These are phyloP conservation scores for Drosophila longiperda DNA, from an alignment of 2,888 invertebrate species.

Conservation along the genomic window DNA sequence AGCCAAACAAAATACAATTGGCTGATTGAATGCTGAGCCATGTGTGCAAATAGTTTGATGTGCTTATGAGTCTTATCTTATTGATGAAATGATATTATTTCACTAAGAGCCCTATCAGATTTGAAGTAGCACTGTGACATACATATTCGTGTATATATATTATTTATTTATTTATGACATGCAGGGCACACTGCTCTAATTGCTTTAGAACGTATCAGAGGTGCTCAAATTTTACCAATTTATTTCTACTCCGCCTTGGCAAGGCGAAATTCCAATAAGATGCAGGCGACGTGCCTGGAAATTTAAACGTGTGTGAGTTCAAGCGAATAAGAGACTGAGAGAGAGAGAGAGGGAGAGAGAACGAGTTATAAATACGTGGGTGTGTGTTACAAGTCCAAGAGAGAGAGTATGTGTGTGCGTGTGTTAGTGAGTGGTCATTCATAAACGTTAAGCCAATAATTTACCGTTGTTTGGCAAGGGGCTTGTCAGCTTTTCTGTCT, in stretches of 20 bases:
- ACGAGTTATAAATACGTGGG: neutral
- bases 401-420: constrained; percentile 8
- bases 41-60: neutral
- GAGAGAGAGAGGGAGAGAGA: neutral
- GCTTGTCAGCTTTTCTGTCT: constrained; percentile 33
- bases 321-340: constrained; percentile 4
- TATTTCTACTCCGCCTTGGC: constrained; percentile 48
- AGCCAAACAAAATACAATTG: neutral
- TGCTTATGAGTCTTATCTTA: constrained; percentile 45
- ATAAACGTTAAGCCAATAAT: constrained; percentile 68
- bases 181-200: constrained; percentile 49
- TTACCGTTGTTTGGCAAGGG: constrained; percentile 50
- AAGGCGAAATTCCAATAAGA: constrained; percentile 70
- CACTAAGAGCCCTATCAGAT: constrained; percentile 25
- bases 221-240: constrained; percentile 73
- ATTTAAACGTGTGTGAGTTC: constrained; percentile 53
- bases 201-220: constrained; percentile 44
- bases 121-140: constrained; percentile 8
- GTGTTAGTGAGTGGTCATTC: constrained; percentile 54
- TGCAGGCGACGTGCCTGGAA: constrained; percentile 71
- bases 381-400: neutral
- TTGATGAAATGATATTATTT: constrained; percentile 45
- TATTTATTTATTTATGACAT: constrained; percentile 38
- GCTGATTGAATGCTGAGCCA: constrained; percentile 6
- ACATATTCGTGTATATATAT: neutral